These are phyloP conservation scores for Ferdinandea cuprea DNA, from an alignment of 2,888 invertebrate genomes.

Conservation along the genomic window DNA sequence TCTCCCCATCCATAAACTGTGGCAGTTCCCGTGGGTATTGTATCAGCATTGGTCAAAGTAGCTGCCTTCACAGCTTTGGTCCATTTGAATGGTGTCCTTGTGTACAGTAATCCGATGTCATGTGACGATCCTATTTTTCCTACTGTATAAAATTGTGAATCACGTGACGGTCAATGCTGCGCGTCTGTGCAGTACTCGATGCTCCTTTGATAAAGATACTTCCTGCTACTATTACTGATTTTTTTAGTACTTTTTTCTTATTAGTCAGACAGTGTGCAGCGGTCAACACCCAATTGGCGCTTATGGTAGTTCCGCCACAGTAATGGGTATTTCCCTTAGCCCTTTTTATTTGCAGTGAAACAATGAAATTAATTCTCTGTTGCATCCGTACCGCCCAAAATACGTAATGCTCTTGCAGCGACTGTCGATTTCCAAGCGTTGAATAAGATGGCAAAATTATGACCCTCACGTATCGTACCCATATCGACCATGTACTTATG, in stretches of 20 bases:
- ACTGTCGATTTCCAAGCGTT: neutral
- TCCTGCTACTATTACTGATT: conserved; percentile 80
- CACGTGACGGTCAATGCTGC: conserved; percentile 79
- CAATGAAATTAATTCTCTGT: conserved; percentile 78
- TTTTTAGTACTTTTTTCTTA: conserved; percentile 76
- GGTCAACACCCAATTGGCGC: conserved; percentile 81
- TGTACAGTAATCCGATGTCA: conserved; percentile 81
- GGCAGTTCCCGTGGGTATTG: conserved; percentile 78
- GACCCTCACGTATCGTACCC: neutral
- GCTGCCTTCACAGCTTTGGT: conserved; percentile 79
- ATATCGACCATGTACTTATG: neutral
- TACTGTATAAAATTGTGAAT: conserved; percentile 80
- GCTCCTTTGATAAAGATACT: conserved; percentile 61
- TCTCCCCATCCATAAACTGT: conserved; percentile 82
- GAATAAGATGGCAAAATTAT: neutral
- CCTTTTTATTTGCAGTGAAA: conserved; percentile 78
- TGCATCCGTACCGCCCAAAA: conserved; percentile 79
- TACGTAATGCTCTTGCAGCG: conserved; percentile 74
- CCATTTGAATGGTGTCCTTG: conserved; percentile 78
- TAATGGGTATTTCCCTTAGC: conserved; percentile 79
- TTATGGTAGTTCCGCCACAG: conserved; percentile 81
- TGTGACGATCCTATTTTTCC: conserved; percentile 82
- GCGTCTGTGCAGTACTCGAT: conserved; percentile 76
- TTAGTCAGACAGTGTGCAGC: conserved; percentile 81
- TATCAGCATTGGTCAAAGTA: conserved; percentile 78